Base-by-base conservation (phyloP, 2,888 invertebrate genomes). In the Zygaena filipendulae region DNA sequence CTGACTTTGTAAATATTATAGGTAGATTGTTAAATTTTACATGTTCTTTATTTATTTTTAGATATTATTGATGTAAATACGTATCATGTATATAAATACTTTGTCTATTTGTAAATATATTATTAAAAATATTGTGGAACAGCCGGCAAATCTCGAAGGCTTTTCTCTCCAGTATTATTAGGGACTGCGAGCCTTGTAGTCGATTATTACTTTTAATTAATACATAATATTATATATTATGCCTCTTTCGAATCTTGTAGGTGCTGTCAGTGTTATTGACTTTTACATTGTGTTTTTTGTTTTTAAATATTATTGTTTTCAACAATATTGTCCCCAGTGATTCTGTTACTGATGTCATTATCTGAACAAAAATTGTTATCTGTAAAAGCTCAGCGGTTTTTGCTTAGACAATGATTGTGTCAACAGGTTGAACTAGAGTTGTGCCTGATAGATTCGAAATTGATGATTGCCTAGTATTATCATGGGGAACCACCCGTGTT, bases 401-500 rank as follows among this genome's bases (percentile, higher is more conserved):
- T n/a, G n/a, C n/a, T n/a, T n/a, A n/a, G n/a, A n/a, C n/a, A n/a
- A n/a, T n/a, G n/a, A n/a, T n/a, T n/a, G n/a, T n/a, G n/a, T n/a
- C n/a, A n/a, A n/a, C n/a, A n/a, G n/a, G n/a, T n/a, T n/a, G n/a
- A n/a, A n/a, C n/a, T n/a, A n/a, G n/a, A n/a, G n/a, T n/a, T n/a
- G 47, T 53, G 52, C 67, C 74, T 72, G 75, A 69, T 75, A 71
- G 74, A 62, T 72, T 77, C 74, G 75, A 75, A 75, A 75, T 74
- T 75, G 75, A 74, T 66, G 39, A 39, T 54, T 16, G 16, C 7
- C 16, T 68, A 66, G 63, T 59, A 52, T 63, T 68, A 59, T 60
- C 58, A 54, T 48, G 52, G 59, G 40, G 56, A 44, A 36, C 40
- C 40, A 42, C 59, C 61, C 58, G 38, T 58, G 38, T 32, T 14